These are phyloP conservation scores for Cheilosia scutellata DNA, from an alignment of 2,888 invertebrate species.

Conservation along the genomic window DNA sequence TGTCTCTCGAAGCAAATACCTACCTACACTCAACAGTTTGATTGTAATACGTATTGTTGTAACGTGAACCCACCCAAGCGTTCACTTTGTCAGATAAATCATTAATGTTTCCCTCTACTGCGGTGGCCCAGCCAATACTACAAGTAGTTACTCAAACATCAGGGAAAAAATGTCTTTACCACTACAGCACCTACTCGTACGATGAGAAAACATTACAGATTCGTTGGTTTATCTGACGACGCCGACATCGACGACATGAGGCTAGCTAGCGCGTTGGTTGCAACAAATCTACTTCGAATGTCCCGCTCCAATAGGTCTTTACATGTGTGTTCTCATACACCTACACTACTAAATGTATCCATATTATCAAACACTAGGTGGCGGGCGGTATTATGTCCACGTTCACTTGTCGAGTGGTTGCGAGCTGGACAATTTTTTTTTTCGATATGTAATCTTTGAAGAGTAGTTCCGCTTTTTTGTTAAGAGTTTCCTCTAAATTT, in stretches of 20 bases:
- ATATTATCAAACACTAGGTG: conserved; percentile 7
- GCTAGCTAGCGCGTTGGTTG: conserved; percentile 5
- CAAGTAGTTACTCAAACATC: conserved; percentile 27
- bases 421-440: conserved; percentile 17
- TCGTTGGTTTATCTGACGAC: conserved; percentile 32
- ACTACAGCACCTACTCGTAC: background rate
- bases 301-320: conserved; percentile 51
- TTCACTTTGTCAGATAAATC: conserved; percentile 37
- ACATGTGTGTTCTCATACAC: background rate
- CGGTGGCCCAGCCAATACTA: background rate
- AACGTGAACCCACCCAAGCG: conserved; percentile 32
- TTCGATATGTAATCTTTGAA: conserved; percentile 41
- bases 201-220: conserved; percentile 24
- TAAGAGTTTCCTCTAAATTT: conserved; percentile 41
- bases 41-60: conserved; percentile 5
- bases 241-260: background rate
- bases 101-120: conserved; percentile 26
- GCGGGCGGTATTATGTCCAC: background rate
- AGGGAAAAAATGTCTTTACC: conserved; percentile 22
- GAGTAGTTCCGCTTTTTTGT: conserved; percentile 61
- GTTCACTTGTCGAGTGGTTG: conserved; percentile 16
- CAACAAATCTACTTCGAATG: conserved; percentile 19
- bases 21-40: background rate
- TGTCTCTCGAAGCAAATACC: conserved; percentile 12
- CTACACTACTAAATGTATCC: background rate